Evolutionary conservation across 2,797 vertebrate genomes (phyloP).

Genomic region (Toxotes lorentzi): DNA sequence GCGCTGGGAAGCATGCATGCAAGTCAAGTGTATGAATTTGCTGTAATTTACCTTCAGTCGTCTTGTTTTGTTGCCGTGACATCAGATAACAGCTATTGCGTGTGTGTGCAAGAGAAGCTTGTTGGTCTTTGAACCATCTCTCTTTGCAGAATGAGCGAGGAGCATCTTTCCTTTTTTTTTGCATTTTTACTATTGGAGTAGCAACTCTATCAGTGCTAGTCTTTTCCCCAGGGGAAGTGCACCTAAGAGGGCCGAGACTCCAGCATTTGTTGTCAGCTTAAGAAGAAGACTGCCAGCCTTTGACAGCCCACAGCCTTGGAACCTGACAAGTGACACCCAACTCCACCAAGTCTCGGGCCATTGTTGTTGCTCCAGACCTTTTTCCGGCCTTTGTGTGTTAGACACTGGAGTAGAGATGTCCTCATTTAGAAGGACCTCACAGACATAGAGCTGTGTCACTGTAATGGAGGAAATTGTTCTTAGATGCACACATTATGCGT

Average conservation of each 20-base stretch:
- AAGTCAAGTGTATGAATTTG: conserved; percentile 53
- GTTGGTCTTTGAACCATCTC: conserved; percentile 14
- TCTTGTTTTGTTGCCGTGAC: conserved; percentile 36
- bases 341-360: conserved; percentile 41
- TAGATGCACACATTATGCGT: conserved; percentile 1
- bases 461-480: conserved; percentile 20
- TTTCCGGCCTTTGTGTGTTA: conserved; percentile 34
- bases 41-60: conserved; percentile 56
- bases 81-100: conserved; percentile 24
- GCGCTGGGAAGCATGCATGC: conserved; percentile 17
- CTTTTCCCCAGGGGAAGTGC: conserved; percentile 21
- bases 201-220: conserved; percentile 34
- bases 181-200: conserved; percentile 13
- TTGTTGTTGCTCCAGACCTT: conserved; percentile 26
- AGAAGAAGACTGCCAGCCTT: conserved; percentile 36
- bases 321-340: conserved; percentile 51
- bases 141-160: conserved; percentile 14
- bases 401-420: conserved; percentile 38
- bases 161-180: neutral
- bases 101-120: neutral
- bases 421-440: conserved; percentile 36
- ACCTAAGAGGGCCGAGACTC: conserved; percentile 27
- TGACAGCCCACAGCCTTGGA: conserved; percentile 54
- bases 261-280: conserved; percentile 52
- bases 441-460: conserved; percentile 19